Base-by-base conservation (phyloP, 2,888 invertebrate genomes). In the Cristatella mucedo region DNA sequence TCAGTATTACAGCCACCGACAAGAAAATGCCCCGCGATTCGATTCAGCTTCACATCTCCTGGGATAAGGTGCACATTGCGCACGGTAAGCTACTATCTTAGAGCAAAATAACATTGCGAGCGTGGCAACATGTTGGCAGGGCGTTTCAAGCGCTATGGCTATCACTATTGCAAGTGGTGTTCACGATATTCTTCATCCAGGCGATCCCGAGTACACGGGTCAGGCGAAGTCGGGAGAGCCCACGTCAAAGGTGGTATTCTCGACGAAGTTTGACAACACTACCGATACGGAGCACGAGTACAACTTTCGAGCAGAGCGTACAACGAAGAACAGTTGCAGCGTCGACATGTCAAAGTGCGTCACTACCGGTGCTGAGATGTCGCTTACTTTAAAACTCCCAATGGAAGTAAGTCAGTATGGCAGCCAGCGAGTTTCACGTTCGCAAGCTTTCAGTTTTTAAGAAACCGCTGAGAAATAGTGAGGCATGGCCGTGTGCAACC, bases 331-430 rank as follows among this genome's bases (percentile, higher is more conserved):
- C 20, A 50, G 51, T 4, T 56, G 57, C 32, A 54, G 51, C 4
- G 56, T 59, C 4, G 41, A 44, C 6, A 50, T 63, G 13, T 51
- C 50, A 4, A 54, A 59, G 40, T 58, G 58, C 1, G 59, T 52
- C 44, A 61, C 56, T 13, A 59, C 64, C 41, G 68, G 68, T 4
- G 53, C 61, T 19, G 62, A 66, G 46, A 58, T 67, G 31, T 62
- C 65, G 44, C 49, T 70, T n/a, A 65, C 61, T 42, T 54, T 70
- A 34, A 64, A 64, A 38, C 62, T 68, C 29, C 70, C 70, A 4
- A 57, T 66, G 38, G 67, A 68, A 29, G 36, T 48, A 55, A 26
- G n/a, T n/a, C n/a, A n/a, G n/a, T n/a, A n/a, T n/a, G n/a, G n/a
- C n/a, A n/a, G n/a, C n/a, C n/a, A n/a, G n/a, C n/a, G n/a, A n/a